Evolutionary conservation across 2,113 vertebrate genomes (phyloP), one percentile per base, ranked within the genome.

Genomic region (Colinus virginianus): DNA sequence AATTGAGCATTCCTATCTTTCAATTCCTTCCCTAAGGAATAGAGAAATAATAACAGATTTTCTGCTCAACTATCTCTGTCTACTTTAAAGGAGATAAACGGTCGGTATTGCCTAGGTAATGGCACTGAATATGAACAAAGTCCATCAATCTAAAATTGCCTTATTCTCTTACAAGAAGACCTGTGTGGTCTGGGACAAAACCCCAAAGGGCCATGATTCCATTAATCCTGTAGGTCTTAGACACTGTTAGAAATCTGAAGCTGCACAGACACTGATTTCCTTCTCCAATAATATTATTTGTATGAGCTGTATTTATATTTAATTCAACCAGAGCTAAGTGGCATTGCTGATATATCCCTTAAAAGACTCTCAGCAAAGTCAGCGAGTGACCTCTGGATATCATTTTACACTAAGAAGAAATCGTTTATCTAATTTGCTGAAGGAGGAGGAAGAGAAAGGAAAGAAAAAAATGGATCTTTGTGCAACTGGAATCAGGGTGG

Each of bases 31-130:
- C 95, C 88, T 75, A 68, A 91, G 93, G 91, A 94, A 93, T 25
- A 92, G 66, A 90, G 72, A 93, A 96, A 84, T 76, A 84, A 90
- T 70, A 90, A 84, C 36, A 94, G 68, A 95, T 95, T 96, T 96
- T 87, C 93, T 95, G 74, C 83, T 90, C 87, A 91, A 96, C 90
- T 92, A 74, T 84, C 95, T 90, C 79, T 88, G 78, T 87, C 95
- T 93, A 75, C 68, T 96, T 90, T 95, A 96, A 96, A 87, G 69
- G 92, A 97, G 92, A 96, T 91, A 91, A 95, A 91, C 71, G 51
- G 84, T 84, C 49, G 12, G 72, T 59, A 95, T 64, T 63, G 91
- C 92, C 92, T 76, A 79, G 75, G 77, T 93, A 96, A 97, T 70
- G 62, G 77, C 96, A 93, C 16, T 3, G 1, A 93, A 80, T 89